Evolutionary conservation across 2,113 vertebrate species (phyloP).

Genomic region (Amphiprion percula): DNA sequence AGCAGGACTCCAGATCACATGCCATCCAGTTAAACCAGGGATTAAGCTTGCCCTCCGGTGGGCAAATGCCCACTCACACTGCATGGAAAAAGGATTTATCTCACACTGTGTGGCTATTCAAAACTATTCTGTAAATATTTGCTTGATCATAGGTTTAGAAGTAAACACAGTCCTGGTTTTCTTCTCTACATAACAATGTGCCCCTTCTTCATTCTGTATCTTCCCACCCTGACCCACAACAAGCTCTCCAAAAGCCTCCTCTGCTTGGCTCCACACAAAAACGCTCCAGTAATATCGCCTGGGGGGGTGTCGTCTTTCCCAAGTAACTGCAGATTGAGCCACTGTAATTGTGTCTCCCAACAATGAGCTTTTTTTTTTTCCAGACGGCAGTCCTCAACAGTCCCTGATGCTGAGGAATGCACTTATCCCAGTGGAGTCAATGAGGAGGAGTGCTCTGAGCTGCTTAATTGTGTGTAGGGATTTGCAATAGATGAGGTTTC

Average conservation of each 20-base stretch:
- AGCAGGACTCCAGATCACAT: slow-evolving; percentile 67
- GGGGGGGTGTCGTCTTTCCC: slow-evolving; percentile 53
- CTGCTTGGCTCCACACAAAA: slow-evolving; percentile 3
- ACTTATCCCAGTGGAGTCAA: slow-evolving; percentile 34
- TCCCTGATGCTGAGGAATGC: slow-evolving; percentile 58
- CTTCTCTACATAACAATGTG: slow-evolving; percentile 5
- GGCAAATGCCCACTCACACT: slow-evolving; percentile 29
- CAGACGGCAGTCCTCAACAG: slow-evolving; percentile 13
- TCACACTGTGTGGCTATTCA: slow-evolving; percentile 12
- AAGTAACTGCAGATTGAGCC: slow-evolving; percentile 31
- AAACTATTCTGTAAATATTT: slow-evolving; percentile 35
- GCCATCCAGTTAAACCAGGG: slow-evolving; percentile 57
- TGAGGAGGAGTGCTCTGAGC: slow-evolving; percentile 27
- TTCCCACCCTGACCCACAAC: slow-evolving; percentile 22
- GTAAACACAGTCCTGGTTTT: slow-evolving; percentile 39
- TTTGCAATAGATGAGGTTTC: slow-evolving; percentile 34
- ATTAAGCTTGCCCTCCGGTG: slow-evolving; percentile 55
- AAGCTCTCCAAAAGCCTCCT: slow-evolving; percentile 21
- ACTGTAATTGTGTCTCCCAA: slow-evolving; percentile 46
- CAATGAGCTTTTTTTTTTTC: slow-evolving; percentile 54
- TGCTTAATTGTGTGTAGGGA: slow-evolving; percentile 49
- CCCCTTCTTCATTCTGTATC: slow-evolving; percentile 16
- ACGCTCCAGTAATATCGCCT: slow-evolving; percentile 22
- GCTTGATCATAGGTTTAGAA: slow-evolving; percentile 24
- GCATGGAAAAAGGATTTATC: slow-evolving; percentile 39